A percentile compares a stretch with the other conserved stretches of the same genome.
Evolutionary conservation across 2,113 vertebrate genomes (phyloP).

Genomic region (Bubalus kerabau): DNA sequence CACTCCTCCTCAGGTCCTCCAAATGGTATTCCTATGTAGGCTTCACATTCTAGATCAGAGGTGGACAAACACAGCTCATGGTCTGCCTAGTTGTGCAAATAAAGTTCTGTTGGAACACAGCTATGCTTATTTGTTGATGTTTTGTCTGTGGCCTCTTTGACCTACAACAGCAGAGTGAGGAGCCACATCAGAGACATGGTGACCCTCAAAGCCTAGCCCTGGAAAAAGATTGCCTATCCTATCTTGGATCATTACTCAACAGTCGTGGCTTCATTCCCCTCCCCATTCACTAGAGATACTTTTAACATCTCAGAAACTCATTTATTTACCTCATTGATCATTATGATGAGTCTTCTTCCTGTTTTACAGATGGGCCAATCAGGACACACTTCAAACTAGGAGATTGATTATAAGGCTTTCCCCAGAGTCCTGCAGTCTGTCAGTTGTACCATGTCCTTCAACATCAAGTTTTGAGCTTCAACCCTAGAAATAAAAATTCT

Average conservation of each 20-base stretch:
- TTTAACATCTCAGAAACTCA: constrained; percentile 1
- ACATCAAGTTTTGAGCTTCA: not conserved
- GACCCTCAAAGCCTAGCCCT: not conserved
- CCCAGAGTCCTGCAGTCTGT: not conserved
- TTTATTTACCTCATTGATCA: not conserved
- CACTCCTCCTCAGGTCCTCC: not conserved
- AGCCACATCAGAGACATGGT: not conserved
- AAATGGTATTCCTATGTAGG: not conserved
- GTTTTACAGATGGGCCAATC: not conserved
- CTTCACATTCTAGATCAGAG: not conserved
- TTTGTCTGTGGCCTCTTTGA: not conserved
- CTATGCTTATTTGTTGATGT: not conserved
- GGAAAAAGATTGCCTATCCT: not conserved
- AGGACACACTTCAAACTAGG: not conserved
- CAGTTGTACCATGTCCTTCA: not conserved
- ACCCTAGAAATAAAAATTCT: not conserved
- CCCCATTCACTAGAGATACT: not conserved
- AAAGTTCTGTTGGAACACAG: not conserved
- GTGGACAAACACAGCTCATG: not conserved
- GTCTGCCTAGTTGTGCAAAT: not conserved
- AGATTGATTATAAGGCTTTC: not conserved
- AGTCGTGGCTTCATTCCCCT: not conserved
- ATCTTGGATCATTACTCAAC: not conserved
- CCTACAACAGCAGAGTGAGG: not conserved
- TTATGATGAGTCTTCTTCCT: constrained; percentile 19